Base-by-base conservation (phyloP, 2,797 vertebrate genomes). In the Periparus ater region DNA sequence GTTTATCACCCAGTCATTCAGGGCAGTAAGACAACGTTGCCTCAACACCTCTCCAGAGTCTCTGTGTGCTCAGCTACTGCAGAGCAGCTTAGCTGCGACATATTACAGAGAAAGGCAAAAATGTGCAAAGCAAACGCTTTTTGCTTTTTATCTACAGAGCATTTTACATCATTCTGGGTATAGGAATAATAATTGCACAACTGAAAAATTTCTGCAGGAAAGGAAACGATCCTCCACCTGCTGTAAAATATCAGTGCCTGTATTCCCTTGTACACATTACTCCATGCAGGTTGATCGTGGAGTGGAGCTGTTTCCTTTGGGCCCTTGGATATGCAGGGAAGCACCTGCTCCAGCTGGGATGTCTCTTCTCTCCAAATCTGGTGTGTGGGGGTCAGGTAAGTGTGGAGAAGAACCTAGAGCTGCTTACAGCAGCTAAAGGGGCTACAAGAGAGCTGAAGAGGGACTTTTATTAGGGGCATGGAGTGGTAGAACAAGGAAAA, bases 1-100 rank as follows among this genome's bases (percentile, higher is more conserved):
- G 30, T 93, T 96, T 94, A 95, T 96, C 91, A 67, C 75, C n/a
- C 89, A 85, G 87, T 57, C 91, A 88, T 93, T 94, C 92, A 93
- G 68, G 65, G 17, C 75, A 71, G 50, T 40, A 72, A 93, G 45
- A 85, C 84, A 92, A 3, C 55, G 53, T 89, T 51, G 78, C 86
- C 74, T 90, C 0, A 0, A 94, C 93, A 92, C 90, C 74, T 89
- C 81, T 71, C 45, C 61, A 44, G 23, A 66, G 85, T 76, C 68
- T 65, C 23, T 32, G 23, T 29, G 34, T 42, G 40, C 71, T 25
- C 20, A 80, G 78, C 78, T 88, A 65, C 53, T 80, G 81, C 74
- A 82, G n/a, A 85, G 74, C 68, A 57, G 50, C 75, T 92, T 26
- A 65, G 36, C 32, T 54, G 48, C 72, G n/a, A 45, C 2, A 1